A percentile compares a stretch with the other conserved stretches of the same genome.
These are phyloP conservation scores for Eumerus sabulonum DNA, from an alignment of 2,888 invertebrate species.

Conservation along the genomic window DNA sequence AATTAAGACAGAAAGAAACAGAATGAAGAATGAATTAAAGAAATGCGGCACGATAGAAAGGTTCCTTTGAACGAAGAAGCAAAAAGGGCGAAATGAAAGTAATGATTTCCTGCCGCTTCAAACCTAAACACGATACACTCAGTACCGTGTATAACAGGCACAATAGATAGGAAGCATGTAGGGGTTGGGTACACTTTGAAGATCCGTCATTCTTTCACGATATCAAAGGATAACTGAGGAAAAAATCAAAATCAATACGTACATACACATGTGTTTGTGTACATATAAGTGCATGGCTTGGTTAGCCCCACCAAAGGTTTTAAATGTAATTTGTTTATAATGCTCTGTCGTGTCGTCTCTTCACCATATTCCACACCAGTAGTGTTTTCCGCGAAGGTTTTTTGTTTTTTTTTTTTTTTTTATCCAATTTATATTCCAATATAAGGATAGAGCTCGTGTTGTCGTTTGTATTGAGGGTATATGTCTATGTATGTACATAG, in stretches of 20 bases:
- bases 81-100: constrained; percentile 63
- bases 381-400: too few species aligned
- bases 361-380: neutral
- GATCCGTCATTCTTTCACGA: constrained; percentile 60
- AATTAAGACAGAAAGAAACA: constrained; percentile 57
- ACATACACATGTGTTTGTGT: constrained; percentile 16
- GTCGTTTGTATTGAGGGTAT: constrained; percentile 47
- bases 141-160: constrained; percentile 10
- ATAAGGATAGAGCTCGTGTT: constrained; percentile 39
- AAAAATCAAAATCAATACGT: constrained; percentile 56
- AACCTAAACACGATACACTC: constrained; percentile 46
- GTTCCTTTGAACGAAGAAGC: constrained; percentile 44
- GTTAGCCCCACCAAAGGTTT: constrained; percentile 38
- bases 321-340: constrained; percentile 61
- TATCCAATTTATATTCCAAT: constrained; percentile 47
- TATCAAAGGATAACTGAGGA: constrained; percentile 15
- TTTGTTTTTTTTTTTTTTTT: constrained; percentile 3
- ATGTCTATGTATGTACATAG: constrained; percentile 41
- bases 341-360: constrained; percentile 39
- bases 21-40: neutral
- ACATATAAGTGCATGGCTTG: constrained; percentile 16
- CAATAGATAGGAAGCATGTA: neutral
- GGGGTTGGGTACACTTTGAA: constrained; percentile 26
- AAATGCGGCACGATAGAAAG: constrained; percentile 32
- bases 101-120: constrained; percentile 64